A percentile compares a stretch with the other conserved stretches of the same genome.
Conservation (phyloP, 2,888 invertebrate species). For the Amitus sp. region DNA sequence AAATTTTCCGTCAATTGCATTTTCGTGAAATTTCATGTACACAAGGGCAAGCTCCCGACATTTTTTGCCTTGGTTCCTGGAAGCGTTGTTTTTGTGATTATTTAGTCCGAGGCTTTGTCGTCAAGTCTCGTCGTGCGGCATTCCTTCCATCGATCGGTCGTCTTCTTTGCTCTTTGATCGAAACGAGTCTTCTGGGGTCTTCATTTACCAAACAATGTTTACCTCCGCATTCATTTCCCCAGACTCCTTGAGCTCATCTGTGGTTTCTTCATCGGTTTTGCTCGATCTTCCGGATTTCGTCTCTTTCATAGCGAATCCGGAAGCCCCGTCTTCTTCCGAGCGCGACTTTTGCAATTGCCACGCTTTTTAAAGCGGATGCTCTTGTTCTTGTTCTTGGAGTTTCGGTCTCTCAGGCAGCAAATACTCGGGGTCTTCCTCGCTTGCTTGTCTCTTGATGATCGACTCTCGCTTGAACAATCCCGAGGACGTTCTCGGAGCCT, state of each 20-base stretch:
- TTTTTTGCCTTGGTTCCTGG: no score
- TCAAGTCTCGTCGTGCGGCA: slow-evolving; percentile 52
- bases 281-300: slow-evolving; percentile 24
- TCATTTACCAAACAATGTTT: slow-evolving; percentile 35
- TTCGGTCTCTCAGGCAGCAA: slow-evolving; percentile 61
- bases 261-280: slow-evolving; percentile 14
- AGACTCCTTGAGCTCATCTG: slow-evolving; percentile 16
- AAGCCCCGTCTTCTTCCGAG: slow-evolving; percentile 59
- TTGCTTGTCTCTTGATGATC: slow-evolving; percentile 63
- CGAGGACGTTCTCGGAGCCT: slow-evolving; percentile 1
- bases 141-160: slow-evolving; percentile 44
- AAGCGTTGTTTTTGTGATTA: no score
- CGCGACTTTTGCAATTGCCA: slow-evolving; percentile 63
- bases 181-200: no score
- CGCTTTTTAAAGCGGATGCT: slow-evolving; percentile 62
- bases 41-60: no score
- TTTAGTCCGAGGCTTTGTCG: background rate
- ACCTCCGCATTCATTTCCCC: slow-evolving; percentile 21
- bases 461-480: slow-evolving; percentile 58
- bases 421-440: slow-evolving; percentile 63
- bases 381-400: slow-evolving; percentile 60
- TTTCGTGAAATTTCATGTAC: no score
- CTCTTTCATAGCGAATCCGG: slow-evolving; percentile 50
- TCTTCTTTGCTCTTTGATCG: no score
- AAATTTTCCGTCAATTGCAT: no score